phyloP scores from a whole-genome alignment of 1,140 invertebrate genomes.

The Euschistus heros region DNA sequence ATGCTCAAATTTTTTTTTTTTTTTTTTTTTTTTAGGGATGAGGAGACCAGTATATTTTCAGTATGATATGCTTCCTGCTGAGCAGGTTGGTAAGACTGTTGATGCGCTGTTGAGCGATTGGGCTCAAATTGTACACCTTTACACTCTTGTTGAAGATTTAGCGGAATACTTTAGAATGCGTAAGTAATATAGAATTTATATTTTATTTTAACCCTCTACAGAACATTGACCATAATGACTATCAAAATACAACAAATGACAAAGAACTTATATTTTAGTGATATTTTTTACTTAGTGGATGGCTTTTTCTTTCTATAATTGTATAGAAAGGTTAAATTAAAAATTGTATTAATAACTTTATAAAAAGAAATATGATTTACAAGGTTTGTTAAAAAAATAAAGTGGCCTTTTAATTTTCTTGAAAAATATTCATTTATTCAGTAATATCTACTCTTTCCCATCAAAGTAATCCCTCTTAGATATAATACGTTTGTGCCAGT shows the following conservation, averaged over 20 bases:
- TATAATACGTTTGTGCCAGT: too few relatives aligned
- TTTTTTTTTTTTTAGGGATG: constrained; percentile 42
- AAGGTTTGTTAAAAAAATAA: too few relatives aligned
- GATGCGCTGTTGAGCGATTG: constrained; percentile 79
- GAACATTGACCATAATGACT: too few relatives aligned
- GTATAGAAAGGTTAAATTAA: too few relatives aligned
- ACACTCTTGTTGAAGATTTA: constrained; percentile 70
- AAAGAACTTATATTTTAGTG: neutral
- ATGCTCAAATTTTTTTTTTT: neutral
- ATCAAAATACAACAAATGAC: neutral
- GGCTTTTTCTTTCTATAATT: too few relatives aligned
- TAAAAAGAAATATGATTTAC: too few relatives aligned
- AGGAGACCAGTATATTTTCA: constrained; percentile 76
- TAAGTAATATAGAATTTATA: constrained; percentile 6
- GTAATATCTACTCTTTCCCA: too few relatives aligned
- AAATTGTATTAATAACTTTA: too few relatives aligned
- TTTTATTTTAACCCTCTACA: neutral
- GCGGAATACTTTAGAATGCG: constrained; percentile 53
- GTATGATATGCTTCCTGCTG: constrained; percentile 72
- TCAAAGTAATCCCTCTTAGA: too few relatives aligned
- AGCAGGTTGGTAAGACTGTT: constrained; percentile 61
- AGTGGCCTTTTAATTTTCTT: too few relatives aligned
- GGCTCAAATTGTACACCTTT: constrained; percentile 81
- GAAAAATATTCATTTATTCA: too few relatives aligned
- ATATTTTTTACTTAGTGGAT: too few relatives aligned